Percentiles rank a stretch among this genome's conserved stretches.
Evolutionary conservation across 2,797 vertebrate genomes (phyloP).

Genomic region (Oryzias sinensis): DNA sequence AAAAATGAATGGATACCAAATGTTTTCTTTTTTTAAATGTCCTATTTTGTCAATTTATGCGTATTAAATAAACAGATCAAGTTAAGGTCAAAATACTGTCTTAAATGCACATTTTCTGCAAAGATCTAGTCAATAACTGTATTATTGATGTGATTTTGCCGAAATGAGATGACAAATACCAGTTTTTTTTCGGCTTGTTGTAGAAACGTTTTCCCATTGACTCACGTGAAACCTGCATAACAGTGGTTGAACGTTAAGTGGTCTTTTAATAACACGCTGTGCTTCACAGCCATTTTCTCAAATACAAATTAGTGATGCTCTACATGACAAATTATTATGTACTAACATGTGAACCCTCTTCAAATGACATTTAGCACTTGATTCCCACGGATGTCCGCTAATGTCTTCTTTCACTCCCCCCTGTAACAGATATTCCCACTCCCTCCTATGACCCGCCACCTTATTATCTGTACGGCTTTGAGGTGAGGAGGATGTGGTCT

Average conservation of each 20-base stretch:
- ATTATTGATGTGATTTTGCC: no score
- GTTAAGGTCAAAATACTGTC: no score
- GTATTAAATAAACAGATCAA: no score
- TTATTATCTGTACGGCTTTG: constrained; percentile 63
- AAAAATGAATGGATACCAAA: no score
- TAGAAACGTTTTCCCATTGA: no score
- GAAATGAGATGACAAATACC: no score
- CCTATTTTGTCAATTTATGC: no score
- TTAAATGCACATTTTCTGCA: no score
- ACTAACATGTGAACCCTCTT: constrained; percentile 22
- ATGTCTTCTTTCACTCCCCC: constrained; percentile 38
- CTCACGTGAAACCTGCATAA: not conserved
- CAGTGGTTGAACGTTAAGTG: constrained; percentile 9
- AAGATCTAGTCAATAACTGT: no score
- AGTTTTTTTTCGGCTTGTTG: not conserved
- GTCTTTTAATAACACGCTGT: constrained; percentile 10
- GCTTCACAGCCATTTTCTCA: constrained; percentile 7
- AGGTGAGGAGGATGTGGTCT: constrained; percentile 68
- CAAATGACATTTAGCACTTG: constrained; percentile 13
- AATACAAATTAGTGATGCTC: constrained; percentile 19
- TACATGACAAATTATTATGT: constrained; percentile 9
- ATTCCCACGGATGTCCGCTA: constrained; percentile 23
- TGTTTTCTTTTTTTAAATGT: no score
- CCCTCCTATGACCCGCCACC: constrained; percentile 30
- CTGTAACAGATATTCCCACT: constrained; percentile 46